Evolutionary conservation across 2,113 vertebrate genomes (phyloP).

Genomic region (Piaya cayana): DNA sequence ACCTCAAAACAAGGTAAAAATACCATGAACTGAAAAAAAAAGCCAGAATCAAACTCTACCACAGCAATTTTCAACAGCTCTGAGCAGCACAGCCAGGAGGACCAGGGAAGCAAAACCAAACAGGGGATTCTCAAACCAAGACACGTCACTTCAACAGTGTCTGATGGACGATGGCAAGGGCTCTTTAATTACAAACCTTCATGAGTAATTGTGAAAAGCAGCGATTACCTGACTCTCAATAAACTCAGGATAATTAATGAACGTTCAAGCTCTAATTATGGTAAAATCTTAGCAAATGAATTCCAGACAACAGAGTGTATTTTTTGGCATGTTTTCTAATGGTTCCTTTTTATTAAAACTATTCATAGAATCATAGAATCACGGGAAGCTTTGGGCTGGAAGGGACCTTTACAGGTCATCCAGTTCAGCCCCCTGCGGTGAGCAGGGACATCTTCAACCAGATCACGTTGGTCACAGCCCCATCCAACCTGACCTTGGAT

Average conservation of each 20-base stretch:
- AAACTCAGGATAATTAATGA: conserved; percentile 45
- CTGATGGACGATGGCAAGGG: neutral
- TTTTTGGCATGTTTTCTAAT: conserved; percentile 28
- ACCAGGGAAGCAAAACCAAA: neutral
- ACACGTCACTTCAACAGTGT: neutral
- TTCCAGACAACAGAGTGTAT: conserved; percentile 1
- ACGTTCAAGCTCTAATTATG: conserved; percentile 18
- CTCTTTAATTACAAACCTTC: conserved; percentile 22
- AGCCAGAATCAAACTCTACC: neutral
- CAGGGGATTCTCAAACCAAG: neutral
- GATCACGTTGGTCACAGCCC: too few species aligned
- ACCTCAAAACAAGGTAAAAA: neutral
- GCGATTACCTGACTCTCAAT: conserved; percentile 37
- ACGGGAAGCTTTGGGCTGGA: too few species aligned
- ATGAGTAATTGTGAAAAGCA: neutral
- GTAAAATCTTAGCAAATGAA: conserved; percentile 21
- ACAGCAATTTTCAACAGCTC: neutral
- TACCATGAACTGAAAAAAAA: neutral
- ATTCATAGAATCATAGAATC: too few species aligned
- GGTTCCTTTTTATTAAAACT: neutral
- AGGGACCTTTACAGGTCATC: too few species aligned
- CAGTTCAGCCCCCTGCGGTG: too few species aligned
- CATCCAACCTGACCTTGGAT: too few species aligned
- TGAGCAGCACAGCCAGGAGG: neutral
- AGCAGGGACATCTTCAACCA: too few species aligned